These are phyloP conservation scores for Tetragnatha montana DNA, from an alignment of 2,888 invertebrate species.

Conservation along the genomic window DNA sequence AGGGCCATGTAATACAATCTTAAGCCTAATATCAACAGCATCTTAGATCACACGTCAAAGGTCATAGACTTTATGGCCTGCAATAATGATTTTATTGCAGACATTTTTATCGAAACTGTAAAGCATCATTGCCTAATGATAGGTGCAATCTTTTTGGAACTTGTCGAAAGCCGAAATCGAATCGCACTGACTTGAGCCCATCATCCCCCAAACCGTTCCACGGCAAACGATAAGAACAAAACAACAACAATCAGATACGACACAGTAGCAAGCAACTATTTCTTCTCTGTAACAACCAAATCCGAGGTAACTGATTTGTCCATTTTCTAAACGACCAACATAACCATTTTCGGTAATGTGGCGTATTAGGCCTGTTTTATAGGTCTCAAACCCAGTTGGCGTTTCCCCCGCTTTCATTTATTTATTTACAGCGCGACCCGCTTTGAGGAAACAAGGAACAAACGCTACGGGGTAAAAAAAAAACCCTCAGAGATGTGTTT, in stretches of 20 bases:
- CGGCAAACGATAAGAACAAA: conserved; percentile 47
- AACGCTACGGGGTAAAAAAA: background rate
- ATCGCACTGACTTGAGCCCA: conserved; percentile 27
- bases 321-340: conserved; percentile 68
- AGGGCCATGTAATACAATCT: too few relatives aligned
- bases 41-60: too few relatives aligned
- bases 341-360: conserved; percentile 69
- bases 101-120: background rate
- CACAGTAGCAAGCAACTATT: conserved; percentile 50
- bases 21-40: too few relatives aligned
- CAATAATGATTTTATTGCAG: background rate
- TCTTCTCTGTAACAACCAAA: conserved; percentile 58
- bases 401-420: conserved; percentile 37
- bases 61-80: too few relatives aligned
- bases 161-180: background rate
- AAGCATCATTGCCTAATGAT: background rate
- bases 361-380: conserved; percentile 62
- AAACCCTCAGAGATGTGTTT: conserved; percentile 3
- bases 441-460: background rate
- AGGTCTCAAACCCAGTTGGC: conserved; percentile 40
- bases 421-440: conserved; percentile 27
- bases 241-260: conserved; percentile 15
- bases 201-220: background rate
- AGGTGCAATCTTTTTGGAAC: background rate
- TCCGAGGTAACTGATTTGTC: conserved; percentile 68